Base-by-base conservation (phyloP, 2,888 invertebrate species). In the Microplitis deprimator region DNA sequence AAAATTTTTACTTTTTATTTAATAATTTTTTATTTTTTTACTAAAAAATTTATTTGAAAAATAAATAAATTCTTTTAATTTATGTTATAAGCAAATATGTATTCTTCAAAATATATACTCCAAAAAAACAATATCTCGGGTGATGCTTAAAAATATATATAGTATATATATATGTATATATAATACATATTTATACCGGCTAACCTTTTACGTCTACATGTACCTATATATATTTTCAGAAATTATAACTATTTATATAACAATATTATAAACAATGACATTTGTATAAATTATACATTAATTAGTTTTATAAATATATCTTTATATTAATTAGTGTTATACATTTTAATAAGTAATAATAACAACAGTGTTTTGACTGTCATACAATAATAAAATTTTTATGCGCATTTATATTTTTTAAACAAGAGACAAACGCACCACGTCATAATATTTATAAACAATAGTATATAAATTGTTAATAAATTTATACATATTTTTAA, bases 111-210 rank as follows among this genome's bases (percentile, higher is more conserved):
- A 29, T 29, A 4, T 29, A 29, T 29, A 29, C 29, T 29, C 29
- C 29, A 29, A 29, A 29, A 20, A 29, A 4, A 29, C 29, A 29
- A 29, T 29, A 29, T 29, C 29, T 29, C 29, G 29, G 29, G 29
- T 29, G 29, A 29, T 41, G 73, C 69, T 64, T 65, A 68, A 68
- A 61, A 7, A 16, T 8, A 8, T 13, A 60, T 59, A 70, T 13
- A 16, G n/a, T 16, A 41, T 40, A 17, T 70, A 6, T 38, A 60
- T 50, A 29, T 50, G 5, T 50, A 50, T 50, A 50, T 13, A 8
- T 50, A 4, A 50, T 50, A 29, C 29, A 29, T 50, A 50, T 50
- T 4, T 13, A 50, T 50, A 5, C 50, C 50, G 50, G 50, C 50
- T 50, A 50, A 50, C 50, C 50, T 50, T 50, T 50, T 50, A 50